These are phyloP conservation scores for Protonibea diacanthus DNA, from an alignment of 2,797 vertebrate species.

Conservation along the genomic window DNA sequence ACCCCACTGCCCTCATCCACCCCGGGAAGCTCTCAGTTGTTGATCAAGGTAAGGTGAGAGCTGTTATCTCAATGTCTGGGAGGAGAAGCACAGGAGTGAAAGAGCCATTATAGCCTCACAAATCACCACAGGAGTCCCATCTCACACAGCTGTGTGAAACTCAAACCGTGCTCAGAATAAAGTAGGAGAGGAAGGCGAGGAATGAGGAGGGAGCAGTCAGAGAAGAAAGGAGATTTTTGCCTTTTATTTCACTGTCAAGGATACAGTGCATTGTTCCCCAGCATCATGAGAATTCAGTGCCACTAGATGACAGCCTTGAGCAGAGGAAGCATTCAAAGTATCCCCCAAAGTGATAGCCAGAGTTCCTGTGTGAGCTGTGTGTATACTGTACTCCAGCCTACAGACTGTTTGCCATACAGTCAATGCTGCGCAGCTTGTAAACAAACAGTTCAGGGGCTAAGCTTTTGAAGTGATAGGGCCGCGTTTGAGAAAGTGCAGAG, in stretches of 20 bases:
- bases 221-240: neutral
- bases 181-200: slow-evolving; percentile 1
- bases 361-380: slow-evolving; percentile 45
- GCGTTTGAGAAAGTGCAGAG: slow-evolving; percentile 82
- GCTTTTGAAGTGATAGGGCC: slow-evolving; percentile 79
- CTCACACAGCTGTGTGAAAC: slow-evolving; percentile 75
- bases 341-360: slow-evolving; percentile 8
- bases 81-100: slow-evolving; percentile 62
- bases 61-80: slow-evolving; percentile 67
- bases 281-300: slow-evolving; percentile 34
- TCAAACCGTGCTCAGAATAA: slow-evolving; percentile 56
- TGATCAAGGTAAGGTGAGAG: slow-evolving; percentile 77
- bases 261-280: neutral
- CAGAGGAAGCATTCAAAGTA: slow-evolving; percentile 58
- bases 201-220: neutral
- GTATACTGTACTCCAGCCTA: slow-evolving; percentile 43
- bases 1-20: slow-evolving; percentile 57
- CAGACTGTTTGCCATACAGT: slow-evolving; percentile 71
- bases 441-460: slow-evolving; percentile 76
- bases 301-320: slow-evolving; percentile 84
- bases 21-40: slow-evolving; percentile 48
- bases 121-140: slow-evolving; percentile 67
- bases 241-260: neutral
- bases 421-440: slow-evolving; percentile 68
- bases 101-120: slow-evolving; percentile 68